Evolutionary conservation across 2,113 vertebrate species (phyloP).

Genomic region (Actenoides lindsayi): DNA sequence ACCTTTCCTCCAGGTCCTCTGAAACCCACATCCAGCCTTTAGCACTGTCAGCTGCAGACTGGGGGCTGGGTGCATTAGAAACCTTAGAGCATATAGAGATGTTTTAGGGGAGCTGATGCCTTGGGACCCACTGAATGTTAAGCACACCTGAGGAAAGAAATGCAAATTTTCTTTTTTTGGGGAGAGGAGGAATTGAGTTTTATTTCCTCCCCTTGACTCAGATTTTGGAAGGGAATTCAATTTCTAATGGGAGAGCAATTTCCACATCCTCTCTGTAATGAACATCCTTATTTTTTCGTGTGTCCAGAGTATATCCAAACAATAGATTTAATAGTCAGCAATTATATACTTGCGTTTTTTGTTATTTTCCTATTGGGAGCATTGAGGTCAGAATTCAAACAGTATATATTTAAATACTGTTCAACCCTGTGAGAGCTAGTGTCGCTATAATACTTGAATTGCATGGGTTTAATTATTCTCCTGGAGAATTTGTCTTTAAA

Average conservation of each 20-base stretch:
- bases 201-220: not conserved
- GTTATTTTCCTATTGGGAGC: not conserved
- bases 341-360: not conserved
- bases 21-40: not conserved
- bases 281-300: not conserved
- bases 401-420: not conserved
- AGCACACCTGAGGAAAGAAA: not conserved
- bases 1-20: not conserved
- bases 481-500: not conserved
- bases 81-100: not conserved
- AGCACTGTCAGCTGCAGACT: accelerated
- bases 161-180: not conserved
- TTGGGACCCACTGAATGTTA: not conserved
- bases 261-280: not conserved
- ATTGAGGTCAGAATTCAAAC: not conserved
- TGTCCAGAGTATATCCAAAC: not conserved
- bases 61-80: not conserved
- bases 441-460: not conserved
- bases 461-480: not conserved
- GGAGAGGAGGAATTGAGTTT: not conserved
- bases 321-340: not conserved
- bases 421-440: not conserved
- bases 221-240: not conserved
- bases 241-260: not conserved
- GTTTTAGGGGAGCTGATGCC: not conserved